Evolutionary conservation across 2,888 invertebrate genomes (phyloP), one percentile per base, ranked within the genome.

Genomic region (Geophilus truncorum): DNA sequence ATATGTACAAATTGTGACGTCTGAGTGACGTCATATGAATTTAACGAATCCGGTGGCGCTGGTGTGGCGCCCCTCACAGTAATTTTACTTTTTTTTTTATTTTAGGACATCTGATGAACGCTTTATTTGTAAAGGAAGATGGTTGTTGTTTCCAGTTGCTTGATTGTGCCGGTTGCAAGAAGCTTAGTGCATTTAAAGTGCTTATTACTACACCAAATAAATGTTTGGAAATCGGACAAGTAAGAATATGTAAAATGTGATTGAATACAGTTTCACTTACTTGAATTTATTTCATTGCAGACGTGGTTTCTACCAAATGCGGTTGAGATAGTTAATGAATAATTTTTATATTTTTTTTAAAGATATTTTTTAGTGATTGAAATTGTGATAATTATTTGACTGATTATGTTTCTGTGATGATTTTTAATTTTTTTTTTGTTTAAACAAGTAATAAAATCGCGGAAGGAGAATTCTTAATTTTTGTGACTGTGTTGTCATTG

Each of bases 71-170:
- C n/a, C n/a, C n/a, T n/a, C n/a, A n/a, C n/a, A n/a, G n/a, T n/a
- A 62, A 15, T 62, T 25, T 62, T 23, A 62, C 25, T 12, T 5
- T 62, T 62, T 25, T 62, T 23, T 5, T 23, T 62, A 9, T 62
- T 62, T 1, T 62, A 62, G 62, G 25, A 1, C 62, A 62, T 7
- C 4, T 25, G 9, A 25, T 62, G 32, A 77, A 77, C 32, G 77
- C 77, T 9, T 30, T 34, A 18, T 77, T 21, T 21, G 32, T 2
- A 32, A 10, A 7, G 5, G 77, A 77, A 10, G 77, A 77, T 77
- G 36, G 36, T 2, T 77, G 77, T 36, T 77, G 77, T 77, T 77
- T 77, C 21, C 77, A 77, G 18, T n/a, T 77, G n/a, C 36, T 7
- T 21, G 77, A 32, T 5, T 77, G 77, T 30, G 3, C 18, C 1